These are phyloP conservation scores for Sternotherus odoratus DNA, from an alignment of 2,797 vertebrate genomes.

Conservation along the genomic window DNA sequence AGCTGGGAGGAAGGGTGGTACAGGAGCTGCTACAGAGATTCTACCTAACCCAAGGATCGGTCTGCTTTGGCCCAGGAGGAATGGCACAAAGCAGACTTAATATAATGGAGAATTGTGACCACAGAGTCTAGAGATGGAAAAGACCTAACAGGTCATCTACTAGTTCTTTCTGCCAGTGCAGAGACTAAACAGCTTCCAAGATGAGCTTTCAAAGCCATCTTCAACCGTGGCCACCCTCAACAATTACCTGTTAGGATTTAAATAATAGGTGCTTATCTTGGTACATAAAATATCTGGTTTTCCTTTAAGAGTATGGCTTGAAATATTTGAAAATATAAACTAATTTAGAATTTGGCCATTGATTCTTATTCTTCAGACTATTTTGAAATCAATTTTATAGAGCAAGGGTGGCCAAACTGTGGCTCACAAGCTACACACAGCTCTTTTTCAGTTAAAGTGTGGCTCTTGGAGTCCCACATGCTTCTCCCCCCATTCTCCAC, in stretches of 20 bases:
- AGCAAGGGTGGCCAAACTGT: background rate
- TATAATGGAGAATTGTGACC: background rate
- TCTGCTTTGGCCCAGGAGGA: background rate
- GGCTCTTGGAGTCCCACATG: too few relatives aligned
- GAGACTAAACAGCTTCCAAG: background rate
- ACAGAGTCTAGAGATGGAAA: constrained; percentile 51
- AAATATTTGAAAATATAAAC: constrained; percentile 23
- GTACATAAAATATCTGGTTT: background rate
- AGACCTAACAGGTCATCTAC: constrained; percentile 48
- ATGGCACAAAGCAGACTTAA: background rate
- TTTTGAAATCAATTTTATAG: constrained; percentile 53
- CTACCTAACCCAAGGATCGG: background rate
- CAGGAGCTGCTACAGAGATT: background rate
- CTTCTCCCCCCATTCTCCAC: too few relatives aligned
- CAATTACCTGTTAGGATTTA: constrained; percentile 59
- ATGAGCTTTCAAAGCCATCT: background rate
- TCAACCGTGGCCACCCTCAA: constrained; percentile 47
- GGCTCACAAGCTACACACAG: too few relatives aligned
- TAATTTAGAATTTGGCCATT: constrained; percentile 17
- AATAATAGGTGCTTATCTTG: background rate
- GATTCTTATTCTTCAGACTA: constrained; percentile 45
- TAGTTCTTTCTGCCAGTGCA: constrained; percentile 26
- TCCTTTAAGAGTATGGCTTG: constrained; percentile 11
- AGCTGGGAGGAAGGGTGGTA: background rate
- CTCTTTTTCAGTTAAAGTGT: too few relatives aligned